Conservation (phyloP, 2,113 vertebrate species). For the Centrocercus urophasianus region DNA sequence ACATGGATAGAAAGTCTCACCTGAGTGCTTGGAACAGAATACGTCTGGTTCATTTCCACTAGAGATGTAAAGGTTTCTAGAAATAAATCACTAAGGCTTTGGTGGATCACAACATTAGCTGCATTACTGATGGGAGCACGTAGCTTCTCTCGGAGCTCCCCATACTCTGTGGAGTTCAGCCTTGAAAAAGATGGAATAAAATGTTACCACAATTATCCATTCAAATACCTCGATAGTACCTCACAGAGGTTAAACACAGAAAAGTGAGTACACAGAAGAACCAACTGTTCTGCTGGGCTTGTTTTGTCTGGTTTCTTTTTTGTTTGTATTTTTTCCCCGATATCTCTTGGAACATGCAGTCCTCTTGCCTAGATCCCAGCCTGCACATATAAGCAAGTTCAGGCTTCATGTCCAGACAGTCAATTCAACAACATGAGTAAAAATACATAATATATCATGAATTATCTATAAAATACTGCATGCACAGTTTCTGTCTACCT, state of each 20-base stretch:
- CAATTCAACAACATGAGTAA: not conserved
- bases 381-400: not conserved
- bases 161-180: constrained; percentile 90
- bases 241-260: not conserved
- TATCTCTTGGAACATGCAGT: not conserved
- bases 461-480: not conserved
- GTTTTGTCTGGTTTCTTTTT: not conserved
- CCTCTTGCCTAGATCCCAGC: not conserved
- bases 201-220: not conserved
- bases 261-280: not conserved
- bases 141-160: constrained; percentile 90
- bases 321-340: not conserved
- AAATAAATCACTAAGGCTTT: constrained; percentile 92
- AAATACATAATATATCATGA: not conserved
- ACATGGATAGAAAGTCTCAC: constrained; percentile 65
- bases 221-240: not conserved
- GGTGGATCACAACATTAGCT: constrained; percentile 91
- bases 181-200: constrained; percentile 69
- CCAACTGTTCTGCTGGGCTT: not conserved
- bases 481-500: not conserved
- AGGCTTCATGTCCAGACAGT: not conserved
- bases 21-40: constrained; percentile 85
- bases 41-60: constrained; percentile 87
- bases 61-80: constrained; percentile 91
- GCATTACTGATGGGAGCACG: constrained; percentile 87